Base-by-base conservation (phyloP, 1,140 invertebrate genomes). In the Asbolus verrucosus region DNA sequence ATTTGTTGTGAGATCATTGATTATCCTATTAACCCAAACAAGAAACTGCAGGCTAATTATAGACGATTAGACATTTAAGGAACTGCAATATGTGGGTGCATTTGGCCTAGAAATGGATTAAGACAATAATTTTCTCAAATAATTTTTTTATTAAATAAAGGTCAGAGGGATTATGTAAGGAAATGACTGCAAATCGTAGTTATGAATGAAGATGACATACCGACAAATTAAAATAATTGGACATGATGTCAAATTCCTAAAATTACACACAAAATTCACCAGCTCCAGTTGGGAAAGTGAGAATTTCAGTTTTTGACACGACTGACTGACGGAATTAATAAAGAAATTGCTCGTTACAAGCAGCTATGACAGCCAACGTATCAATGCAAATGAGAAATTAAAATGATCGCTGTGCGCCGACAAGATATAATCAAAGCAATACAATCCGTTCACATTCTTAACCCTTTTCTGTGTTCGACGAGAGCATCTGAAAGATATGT, bases 141-240 rank as follows among this genome's bases (percentile, higher is more conserved):
- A 63, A 63, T 63, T 16, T 63, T 62, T 63, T 63, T 41, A 63
- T 63, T 39, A 63, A 41, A 38, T 39, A 63, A 63, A 63, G 61
- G 61, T 63, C 61, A 41, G 16, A 39, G n/a, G 14, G 19, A 41
- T 63, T 63, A 63, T 63, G 60, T 41, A 39, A 63, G 61, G 61
- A 63, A 63, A 62, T 62, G 31, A 62, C 13, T 18, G 8, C 15
- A 38, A 62, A 63, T 63, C 33, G 33, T 36, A 33, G 59, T 36
- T 62, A 33, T 61, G 31, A 61, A 13, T 33, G 54, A 15, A 31
- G 36, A 36, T 62, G 31, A 38, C 59, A 38, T 1, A 62, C 30
- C 30, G 36, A 11, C 59, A 36, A 62, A 39, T 62, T 62, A 38
- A 38, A 62, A 18, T 62, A 36, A 24, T 46, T 46, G 43, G 33